Evolutionary conservation across 2,113 vertebrate genomes (phyloP).

Genomic region (Ciconia boyciana): DNA sequence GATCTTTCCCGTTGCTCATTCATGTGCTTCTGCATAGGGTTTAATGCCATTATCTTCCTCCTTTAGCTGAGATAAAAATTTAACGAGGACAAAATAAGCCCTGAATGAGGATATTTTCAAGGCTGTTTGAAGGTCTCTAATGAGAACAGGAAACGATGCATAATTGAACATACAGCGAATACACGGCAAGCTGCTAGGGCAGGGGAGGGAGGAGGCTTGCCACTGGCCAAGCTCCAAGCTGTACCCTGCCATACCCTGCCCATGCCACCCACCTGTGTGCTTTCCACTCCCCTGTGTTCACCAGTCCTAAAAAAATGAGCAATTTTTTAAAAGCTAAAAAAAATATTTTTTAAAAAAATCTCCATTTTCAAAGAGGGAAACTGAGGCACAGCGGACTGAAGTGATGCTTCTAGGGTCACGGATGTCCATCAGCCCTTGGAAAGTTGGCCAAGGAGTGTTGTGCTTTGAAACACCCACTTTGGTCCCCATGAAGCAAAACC

Average conservation of each 20-base stretch:
- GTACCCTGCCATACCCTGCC: too few relatives aligned
- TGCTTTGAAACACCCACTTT: background rate
- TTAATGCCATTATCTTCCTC: constrained; percentile 52
- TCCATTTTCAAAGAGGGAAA: background rate
- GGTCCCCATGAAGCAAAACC: background rate
- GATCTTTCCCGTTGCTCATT: background rate
- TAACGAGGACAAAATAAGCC: constrained; percentile 56
- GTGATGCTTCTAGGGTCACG: rapidly evolving
- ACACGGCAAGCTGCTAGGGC: constrained; percentile 15
- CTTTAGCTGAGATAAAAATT: constrained; percentile 60
- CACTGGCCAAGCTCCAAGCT: background rate
- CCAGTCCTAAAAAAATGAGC: background rate
- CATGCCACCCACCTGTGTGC: background rate
- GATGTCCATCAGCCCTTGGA: background rate
- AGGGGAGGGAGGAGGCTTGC: constrained; percentile 18
- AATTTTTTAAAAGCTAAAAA: background rate
- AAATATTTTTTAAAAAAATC: background rate
- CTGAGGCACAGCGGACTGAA: rapidly evolving
- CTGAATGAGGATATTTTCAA: constrained; percentile 64
- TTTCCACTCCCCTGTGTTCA: rapidly evolving
- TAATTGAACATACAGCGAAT: constrained; percentile 48
- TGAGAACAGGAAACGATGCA: constrained; percentile 56
- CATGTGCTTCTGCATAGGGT: background rate
- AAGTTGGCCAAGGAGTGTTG: background rate
- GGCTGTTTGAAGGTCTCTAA: constrained; percentile 68